phyloP scores from a whole-genome alignment of 2,888 invertebrate genomes.

The Eupithecia abbreviata region DNA sequence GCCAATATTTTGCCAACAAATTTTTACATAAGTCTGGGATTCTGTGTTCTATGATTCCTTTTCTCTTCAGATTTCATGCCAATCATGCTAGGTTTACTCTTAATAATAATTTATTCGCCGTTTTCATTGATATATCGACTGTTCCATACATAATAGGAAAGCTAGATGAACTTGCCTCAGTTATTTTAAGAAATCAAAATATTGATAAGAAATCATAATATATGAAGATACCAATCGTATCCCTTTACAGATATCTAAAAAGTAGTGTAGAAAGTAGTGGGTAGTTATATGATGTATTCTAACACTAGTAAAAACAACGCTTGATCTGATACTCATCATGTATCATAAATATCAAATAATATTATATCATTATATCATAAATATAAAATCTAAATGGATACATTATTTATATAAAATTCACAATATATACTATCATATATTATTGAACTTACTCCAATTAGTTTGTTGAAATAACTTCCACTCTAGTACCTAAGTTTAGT shows the following conservation, averaged over 20 bases:
- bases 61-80: background rate
- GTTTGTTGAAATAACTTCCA: background rate
- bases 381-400: background rate
- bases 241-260: background rate
- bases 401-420: background rate
- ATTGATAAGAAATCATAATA: background rate
- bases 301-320: background rate
- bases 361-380: too few relatives aligned
- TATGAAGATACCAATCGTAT: background rate
- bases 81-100: background rate
- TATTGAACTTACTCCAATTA: background rate
- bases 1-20: conserved; percentile 2
- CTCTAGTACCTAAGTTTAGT: background rate
- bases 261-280: background rate
- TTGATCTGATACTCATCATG: background rate
- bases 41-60: background rate
- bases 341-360: background rate
- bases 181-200: background rate
- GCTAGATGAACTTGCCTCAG: background rate
- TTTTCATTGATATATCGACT: background rate
- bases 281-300: background rate
- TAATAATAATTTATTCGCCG: background rate
- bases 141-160: background rate
- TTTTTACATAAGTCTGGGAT: background rate
- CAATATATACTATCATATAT: background rate